Evolutionary conservation across 2,113 vertebrate species (phyloP), one percentile per base, ranked within the genome.

Genomic region (Condylura cristata): DNA sequence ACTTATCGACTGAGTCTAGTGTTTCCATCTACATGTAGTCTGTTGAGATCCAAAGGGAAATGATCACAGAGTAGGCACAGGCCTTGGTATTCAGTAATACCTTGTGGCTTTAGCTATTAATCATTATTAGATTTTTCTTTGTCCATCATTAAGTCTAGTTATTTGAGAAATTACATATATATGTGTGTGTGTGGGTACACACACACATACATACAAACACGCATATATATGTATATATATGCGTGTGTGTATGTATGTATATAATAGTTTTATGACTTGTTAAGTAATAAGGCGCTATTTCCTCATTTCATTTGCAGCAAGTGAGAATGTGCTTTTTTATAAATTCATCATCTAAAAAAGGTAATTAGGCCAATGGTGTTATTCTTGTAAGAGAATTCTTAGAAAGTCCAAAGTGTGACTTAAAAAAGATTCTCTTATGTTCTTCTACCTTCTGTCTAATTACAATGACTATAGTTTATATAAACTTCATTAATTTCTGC

Each of bases 361-460:
- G 37, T 39, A 81, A 74, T 88, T 76, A 82, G 58, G 32, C 30
- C 39, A 61, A 20, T 13, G 37, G 9, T 79, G 12, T 68, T 76
- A 80, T 46, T 93, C n/a, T n/a, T 95, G 4, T 66, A 87, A 84
- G 17, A 83, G 18, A 61, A 84, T 89, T 51, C 58, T 83, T 93
- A 89, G 46, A 81, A 95, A 41, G 81, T 41, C 53, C 18, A 76
- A 8, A 2, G 1, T 60, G 18, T 56, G 24, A 53, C 41, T 87
- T 66, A 84, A 0, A 90, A n/a, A 20, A 94, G 30, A 39, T 76
- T 91, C 53, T 74, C 34, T 71, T 71, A 46, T 32, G 44, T 6
- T 84, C 28, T 83, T 68, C 41, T 68, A 46, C 46, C 65, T 89
- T 76, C 51, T 70, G 14, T 76, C 1, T 34, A 74, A 53, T 46